These are phyloP conservation scores for Melanostoma scalare DNA, from an alignment of 2,888 invertebrate genomes.

Conservation along the genomic window DNA sequence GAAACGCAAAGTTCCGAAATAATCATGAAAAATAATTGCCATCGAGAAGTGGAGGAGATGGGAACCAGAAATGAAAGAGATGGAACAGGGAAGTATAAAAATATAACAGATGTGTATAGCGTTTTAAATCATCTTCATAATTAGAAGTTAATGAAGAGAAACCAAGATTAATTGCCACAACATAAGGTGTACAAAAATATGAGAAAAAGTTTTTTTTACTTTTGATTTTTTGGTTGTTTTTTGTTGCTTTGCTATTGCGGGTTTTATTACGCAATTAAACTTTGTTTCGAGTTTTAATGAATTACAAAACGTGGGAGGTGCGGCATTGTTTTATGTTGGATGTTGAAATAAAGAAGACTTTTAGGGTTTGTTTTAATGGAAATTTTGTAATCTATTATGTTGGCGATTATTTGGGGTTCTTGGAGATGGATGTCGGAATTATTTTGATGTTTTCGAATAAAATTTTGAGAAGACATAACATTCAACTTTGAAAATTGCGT, in stretches of 20 bases:
- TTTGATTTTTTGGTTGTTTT: background rate
- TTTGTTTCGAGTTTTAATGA: constrained; percentile 57
- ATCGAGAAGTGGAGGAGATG: background rate
- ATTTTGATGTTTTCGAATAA: too few relatives aligned
- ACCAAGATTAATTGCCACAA: constrained; percentile 65
- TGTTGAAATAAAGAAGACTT: too few relatives aligned
- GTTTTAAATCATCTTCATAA: constrained; percentile 56
- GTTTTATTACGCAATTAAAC: constrained; percentile 65
- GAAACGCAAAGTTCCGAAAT: constrained; percentile 37
- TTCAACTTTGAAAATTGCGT: too few relatives aligned
- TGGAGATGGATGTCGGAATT: too few relatives aligned
- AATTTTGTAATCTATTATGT: too few relatives aligned
- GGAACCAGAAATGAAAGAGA: constrained; percentile 22
- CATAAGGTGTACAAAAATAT: constrained; percentile 54
- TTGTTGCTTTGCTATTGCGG: constrained; percentile 9
- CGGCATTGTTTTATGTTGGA: too few relatives aligned
- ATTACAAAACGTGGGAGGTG: constrained; percentile 12
- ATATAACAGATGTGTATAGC: constrained; percentile 37
- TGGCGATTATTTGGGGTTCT: too few relatives aligned
- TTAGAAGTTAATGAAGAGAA: constrained; percentile 68
- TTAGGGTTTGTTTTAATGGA: too few relatives aligned
- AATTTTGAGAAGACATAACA: too few relatives aligned
- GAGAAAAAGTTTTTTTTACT: constrained; percentile 19
- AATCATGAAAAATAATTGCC: constrained; percentile 42
- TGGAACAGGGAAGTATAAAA: constrained; percentile 7